Conservation (phyloP, 1,140 invertebrate genomes). For the Luehdorfia chinensis region DNA sequence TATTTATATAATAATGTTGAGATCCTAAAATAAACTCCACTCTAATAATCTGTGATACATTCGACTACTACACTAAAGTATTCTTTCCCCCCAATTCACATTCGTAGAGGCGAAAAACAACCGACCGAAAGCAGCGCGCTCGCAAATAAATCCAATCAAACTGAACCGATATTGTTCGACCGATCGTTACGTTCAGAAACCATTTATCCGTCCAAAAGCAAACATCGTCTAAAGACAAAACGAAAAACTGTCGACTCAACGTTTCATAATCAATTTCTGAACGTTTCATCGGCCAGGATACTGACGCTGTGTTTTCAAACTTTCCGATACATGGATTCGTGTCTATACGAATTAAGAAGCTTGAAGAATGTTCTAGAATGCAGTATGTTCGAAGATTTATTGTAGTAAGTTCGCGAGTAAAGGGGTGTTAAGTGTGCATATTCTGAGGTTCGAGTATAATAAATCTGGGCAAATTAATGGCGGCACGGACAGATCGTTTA, state of each 20-base stretch:
- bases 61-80: background rate
- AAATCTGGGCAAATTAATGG: conserved; percentile 71
- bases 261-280: conserved; percentile 57
- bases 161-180: conserved; percentile 41
- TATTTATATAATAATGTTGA: no score
- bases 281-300: conserved; percentile 33
- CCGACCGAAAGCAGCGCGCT: conserved; percentile 10
- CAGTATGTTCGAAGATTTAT: conserved; percentile 40
- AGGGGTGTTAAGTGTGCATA: conserved; percentile 45
- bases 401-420: conserved; percentile 30
- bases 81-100: conserved; percentile 15
- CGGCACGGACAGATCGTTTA: conserved; percentile 65
- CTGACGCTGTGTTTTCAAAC: conserved; percentile 24
- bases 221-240: conserved; percentile 41
- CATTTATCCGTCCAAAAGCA: conserved; percentile 43
- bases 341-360: conserved; percentile 14
- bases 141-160: conserved; percentile 53
- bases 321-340: conserved; percentile 16
- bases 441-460: conserved; percentile 57
- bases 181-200: conserved; percentile 43
- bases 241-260: conserved; percentile 59
- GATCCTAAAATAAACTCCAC: no score
- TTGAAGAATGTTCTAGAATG: conserved; percentile 29
- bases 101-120: conserved; percentile 19
- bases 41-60: background rate